phyloP scores from a whole-genome alignment of 1,140 invertebrate species.

The Arctopsyche grandis region DNA sequence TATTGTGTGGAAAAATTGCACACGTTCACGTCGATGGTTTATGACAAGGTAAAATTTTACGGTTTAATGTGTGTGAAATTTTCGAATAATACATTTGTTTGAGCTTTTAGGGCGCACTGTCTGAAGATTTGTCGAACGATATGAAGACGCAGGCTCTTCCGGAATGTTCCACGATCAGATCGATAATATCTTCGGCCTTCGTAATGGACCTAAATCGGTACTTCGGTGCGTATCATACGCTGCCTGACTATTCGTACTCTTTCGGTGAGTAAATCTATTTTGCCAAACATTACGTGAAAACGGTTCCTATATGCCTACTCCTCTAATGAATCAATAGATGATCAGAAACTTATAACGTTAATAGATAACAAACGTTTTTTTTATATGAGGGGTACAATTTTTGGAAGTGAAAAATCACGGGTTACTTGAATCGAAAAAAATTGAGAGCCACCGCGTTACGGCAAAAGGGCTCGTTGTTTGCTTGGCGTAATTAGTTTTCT shows the following conservation, averaged over 20 bases:
- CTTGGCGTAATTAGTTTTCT: no score
- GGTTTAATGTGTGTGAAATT: background rate
- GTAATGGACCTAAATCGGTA: constrained; percentile 60
- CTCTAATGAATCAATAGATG: no score
- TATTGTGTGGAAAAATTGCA: constrained; percentile 11
- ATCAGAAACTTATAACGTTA: no score
- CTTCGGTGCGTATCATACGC: constrained; percentile 58
- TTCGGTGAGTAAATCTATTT: constrained; percentile 61
- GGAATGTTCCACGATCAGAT: constrained; percentile 61
- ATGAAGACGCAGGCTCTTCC: constrained; percentile 61
- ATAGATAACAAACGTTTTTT: no score
- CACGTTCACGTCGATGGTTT: background rate
- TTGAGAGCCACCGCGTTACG: no score
- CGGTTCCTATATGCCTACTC: no score
- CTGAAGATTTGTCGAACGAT: constrained; percentile 59
- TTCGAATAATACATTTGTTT: background rate
- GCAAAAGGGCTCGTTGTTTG: no score
- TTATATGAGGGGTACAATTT: no score
- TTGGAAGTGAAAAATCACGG: no score
- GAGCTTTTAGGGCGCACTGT: constrained; percentile 57
- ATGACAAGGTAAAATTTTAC: constrained; percentile 16
- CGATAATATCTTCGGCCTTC: constrained; percentile 59
- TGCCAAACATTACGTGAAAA: no score
- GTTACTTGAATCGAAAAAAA: no score
- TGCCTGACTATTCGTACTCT: constrained; percentile 62